phyloP scores from a whole-genome alignment of 2,113 vertebrate genomes.

The Callopanchax toddi region DNA sequence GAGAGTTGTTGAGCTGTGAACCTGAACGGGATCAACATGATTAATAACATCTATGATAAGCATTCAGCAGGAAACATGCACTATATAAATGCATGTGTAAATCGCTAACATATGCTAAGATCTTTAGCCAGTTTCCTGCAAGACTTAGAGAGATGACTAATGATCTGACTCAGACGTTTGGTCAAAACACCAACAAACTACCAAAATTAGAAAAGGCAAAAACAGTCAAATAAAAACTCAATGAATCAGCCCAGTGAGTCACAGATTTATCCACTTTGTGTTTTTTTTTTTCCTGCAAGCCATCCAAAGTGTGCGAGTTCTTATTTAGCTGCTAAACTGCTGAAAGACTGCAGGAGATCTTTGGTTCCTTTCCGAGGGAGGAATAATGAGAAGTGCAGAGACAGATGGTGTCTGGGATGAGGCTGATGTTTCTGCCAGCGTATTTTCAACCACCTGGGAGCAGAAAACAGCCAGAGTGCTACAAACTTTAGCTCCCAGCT shows the following conservation, averaged over 20 bases:
- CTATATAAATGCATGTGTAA: background rate
- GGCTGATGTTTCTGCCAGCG: constrained; percentile 14
- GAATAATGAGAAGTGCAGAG: constrained; percentile 39
- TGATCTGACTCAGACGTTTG: background rate
- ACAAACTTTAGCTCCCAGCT: constrained; percentile 34
- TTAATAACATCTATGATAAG: no score
- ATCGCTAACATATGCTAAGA: background rate
- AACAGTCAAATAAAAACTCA: background rate
- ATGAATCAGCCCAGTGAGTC: constrained; percentile 7
- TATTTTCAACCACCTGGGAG: constrained; percentile 30
- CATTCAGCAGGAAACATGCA: background rate
- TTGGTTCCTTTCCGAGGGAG: constrained; percentile 11
- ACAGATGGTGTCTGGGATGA: constrained; percentile 44
- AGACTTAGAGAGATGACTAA: background rate
- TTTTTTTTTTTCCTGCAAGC: constrained; percentile 4
- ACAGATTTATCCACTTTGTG: constrained; percentile 8
- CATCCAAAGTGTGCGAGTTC: constrained; percentile 4
- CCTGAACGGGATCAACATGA: no score
- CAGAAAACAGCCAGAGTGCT: background rate
- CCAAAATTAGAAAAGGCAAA: background rate
- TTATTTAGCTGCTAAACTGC: constrained; percentile 31
- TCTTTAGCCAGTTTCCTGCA: background rate
- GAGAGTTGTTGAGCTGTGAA: no score
- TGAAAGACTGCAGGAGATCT: constrained; percentile 33
- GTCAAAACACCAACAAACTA: constrained; percentile 1